A percentile compares a stretch with the other conserved stretches of the same genome.
Conservation (phyloP, 2,797 vertebrate species). For the Oryzias dopingdopingensis region DNA sequence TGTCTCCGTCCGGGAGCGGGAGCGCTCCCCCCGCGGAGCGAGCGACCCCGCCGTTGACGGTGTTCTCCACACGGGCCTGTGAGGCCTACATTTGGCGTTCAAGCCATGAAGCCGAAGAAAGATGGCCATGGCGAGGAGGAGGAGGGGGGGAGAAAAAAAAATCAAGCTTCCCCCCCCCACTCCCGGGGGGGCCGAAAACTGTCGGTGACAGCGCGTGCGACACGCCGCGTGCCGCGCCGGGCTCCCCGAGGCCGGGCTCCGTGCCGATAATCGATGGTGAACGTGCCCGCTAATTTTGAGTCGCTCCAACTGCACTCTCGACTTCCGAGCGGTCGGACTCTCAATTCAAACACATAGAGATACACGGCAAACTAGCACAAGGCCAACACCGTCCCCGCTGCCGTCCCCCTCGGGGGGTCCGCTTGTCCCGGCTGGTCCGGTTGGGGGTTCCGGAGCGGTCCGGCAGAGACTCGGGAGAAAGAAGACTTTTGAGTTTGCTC, state of each 20-base stretch:
- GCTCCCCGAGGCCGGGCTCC: slow-evolving; percentile 79
- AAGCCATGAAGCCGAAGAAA: slow-evolving; percentile 91
- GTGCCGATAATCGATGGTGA: slow-evolving; percentile 91
- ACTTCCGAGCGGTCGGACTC: slow-evolving; percentile 71
- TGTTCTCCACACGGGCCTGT: slow-evolving; percentile 83
- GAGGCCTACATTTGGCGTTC: slow-evolving; percentile 92
- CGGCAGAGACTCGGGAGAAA: slow-evolving; percentile 61
- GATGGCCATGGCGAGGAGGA: slow-evolving; percentile 84
- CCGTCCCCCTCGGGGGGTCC: slow-evolving; percentile 27
- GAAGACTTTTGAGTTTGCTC: slow-evolving; percentile 79
- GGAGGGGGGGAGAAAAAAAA: slow-evolving; percentile 15
- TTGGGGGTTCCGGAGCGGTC: slow-evolving; percentile 54
- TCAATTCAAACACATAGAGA: slow-evolving; percentile 73
- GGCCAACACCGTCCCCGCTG: slow-evolving; percentile 67
- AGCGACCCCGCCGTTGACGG: slow-evolving; percentile 49
- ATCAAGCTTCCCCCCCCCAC: slow-evolving; percentile 73
- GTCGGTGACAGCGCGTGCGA: slow-evolving; percentile 67
- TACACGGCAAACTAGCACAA: slow-evolving; percentile 77
- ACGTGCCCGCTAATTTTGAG: slow-evolving; percentile 97
- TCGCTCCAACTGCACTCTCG: slow-evolving; percentile 87
- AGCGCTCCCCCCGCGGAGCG: slow-evolving; percentile 12
- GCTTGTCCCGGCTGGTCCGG: slow-evolving; percentile 46
- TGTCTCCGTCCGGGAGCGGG: slow-evolving; percentile 3
- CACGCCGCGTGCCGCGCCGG: slow-evolving; percentile 73
- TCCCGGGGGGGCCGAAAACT: slow-evolving; percentile 56